Conservation (phyloP, 2,797 vertebrate species). For the Enteromius thamalakanensis region DNA sequence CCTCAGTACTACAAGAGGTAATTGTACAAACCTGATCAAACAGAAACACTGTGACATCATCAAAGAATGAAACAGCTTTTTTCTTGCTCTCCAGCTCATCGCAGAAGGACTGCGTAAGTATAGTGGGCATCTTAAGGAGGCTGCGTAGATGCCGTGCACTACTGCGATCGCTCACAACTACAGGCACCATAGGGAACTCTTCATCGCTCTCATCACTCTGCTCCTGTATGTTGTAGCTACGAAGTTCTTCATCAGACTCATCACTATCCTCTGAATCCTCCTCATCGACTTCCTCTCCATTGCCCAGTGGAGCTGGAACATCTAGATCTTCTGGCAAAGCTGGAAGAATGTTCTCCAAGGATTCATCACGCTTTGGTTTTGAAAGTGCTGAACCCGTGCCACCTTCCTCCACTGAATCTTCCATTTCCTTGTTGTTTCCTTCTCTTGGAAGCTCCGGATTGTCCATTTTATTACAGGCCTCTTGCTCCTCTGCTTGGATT, state of each 20-base stretch:
- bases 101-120: constrained; percentile 83
- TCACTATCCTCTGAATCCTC: constrained; percentile 94
- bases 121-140: constrained; percentile 90
- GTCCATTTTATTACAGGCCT: constrained; percentile 86
- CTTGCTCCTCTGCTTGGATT: constrained; percentile 83
- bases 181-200: constrained; percentile 79
- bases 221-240: constrained; percentile 92
- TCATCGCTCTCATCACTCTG: constrained; percentile 85
- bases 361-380: constrained; percentile 67
- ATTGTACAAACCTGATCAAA: constrained; percentile 90
- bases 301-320: constrained; percentile 76
- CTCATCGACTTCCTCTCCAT: constrained; percentile 79
- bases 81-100: constrained; percentile 92
- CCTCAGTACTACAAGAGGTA: not conserved
- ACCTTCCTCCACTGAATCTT: constrained; percentile 63
- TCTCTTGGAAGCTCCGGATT: constrained; percentile 77
- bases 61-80: constrained; percentile 96
- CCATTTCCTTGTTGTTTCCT: constrained; percentile 53
- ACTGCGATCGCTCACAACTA: constrained; percentile 91
- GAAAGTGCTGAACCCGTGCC: constrained; percentile 69
- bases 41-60: constrained; percentile 96
- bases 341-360: constrained; percentile 66
- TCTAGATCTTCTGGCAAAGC: constrained; percentile 71
- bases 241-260: constrained; percentile 91
- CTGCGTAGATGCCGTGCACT: constrained; percentile 86